Evolutionary conservation across 92 coral and sea anemone species (phyloP), one percentile per base, ranked within the genome.

Genomic region (Siderastrea radians): DNA sequence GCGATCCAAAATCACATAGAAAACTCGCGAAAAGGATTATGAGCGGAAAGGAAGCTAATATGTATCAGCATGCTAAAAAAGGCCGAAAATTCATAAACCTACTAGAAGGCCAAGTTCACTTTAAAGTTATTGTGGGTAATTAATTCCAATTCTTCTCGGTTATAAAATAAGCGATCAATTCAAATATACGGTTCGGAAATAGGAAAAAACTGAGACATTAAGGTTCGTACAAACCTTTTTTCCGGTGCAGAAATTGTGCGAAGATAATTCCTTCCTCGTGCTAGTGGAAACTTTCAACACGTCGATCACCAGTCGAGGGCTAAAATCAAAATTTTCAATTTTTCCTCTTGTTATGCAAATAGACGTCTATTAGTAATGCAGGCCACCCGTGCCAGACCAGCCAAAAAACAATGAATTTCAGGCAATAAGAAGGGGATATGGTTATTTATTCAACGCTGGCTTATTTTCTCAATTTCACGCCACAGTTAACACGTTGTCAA

Each of bases 331-430:
- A 84, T 60, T 74, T 74, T 72, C 80, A 73, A 84, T 73, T 72
- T 74, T 51, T 60, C 61, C 87, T 26, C 80, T 84, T 84, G 87
- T 84, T 74, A 84, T 84, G 87, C 80, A 84, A 84, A 84, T 84
- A 73, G 80, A 54, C 16, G 66, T 51, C 51, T 51, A 84, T 84
- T 84, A 73, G 70, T 44, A 44, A 84, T 84, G 79, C 87, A 59
- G 73, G 87, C 87, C 87, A 84, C 87, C 87, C 80, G 87, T 65
- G 73, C 79, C 10, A 55, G 79, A 84, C 87, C 87, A 66, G 87
- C 80, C 68, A 26, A 62, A 47, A 71, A 62, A 84, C 87, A 84
- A 84, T 84, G 71, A 74, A 73, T 69, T 62, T 84, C 87, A 50
- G 64, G 87, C 87, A 84, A 61, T 84, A 84, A 59, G 73, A 84